These are phyloP conservation scores for Uromys caudimaculatus DNA, from an alignment of 2,797 vertebrate species.

Conservation along the genomic window DNA sequence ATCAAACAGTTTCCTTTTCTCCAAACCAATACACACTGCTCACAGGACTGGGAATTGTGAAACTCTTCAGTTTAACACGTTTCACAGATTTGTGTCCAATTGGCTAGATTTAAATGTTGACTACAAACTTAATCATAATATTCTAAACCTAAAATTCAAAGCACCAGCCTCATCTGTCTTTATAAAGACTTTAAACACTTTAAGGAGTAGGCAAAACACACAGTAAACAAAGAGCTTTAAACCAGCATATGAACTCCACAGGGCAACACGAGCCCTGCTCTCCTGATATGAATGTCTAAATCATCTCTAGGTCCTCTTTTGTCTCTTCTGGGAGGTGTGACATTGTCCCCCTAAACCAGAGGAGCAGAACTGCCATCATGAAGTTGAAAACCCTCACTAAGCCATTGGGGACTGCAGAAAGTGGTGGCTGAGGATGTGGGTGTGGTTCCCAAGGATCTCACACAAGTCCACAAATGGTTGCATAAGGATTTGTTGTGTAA, in stretches of 20 bases:
- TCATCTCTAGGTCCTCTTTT: accelerated
- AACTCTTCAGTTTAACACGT: neutral
- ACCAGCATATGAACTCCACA: neutral
- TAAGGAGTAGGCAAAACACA: neutral
- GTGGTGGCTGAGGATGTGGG: accelerated
- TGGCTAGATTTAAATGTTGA: slow-evolving; percentile 10
- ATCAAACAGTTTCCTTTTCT: neutral
- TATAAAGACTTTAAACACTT: neutral
- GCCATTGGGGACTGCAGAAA: accelerated
- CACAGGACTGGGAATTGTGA: neutral
- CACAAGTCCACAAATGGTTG: too few relatives aligned
- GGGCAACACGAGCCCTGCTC: too few relatives aligned
- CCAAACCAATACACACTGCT: neutral
- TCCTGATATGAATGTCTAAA: accelerated
- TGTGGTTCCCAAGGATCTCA: too few relatives aligned
- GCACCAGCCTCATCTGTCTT: neutral
- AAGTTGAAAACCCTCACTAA: accelerated
- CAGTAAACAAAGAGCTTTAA: neutral
- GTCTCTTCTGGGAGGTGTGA: accelerated
- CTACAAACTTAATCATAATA: neutral
- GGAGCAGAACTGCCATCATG: accelerated
- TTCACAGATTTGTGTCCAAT: neutral
- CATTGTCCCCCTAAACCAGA: neutral
- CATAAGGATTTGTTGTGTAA: neutral
- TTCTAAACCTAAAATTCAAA: slow-evolving; percentile 1